phyloP scores from a whole-genome alignment of 2,113 vertebrate species.

The Petrocephalus microphthalmus region DNA sequence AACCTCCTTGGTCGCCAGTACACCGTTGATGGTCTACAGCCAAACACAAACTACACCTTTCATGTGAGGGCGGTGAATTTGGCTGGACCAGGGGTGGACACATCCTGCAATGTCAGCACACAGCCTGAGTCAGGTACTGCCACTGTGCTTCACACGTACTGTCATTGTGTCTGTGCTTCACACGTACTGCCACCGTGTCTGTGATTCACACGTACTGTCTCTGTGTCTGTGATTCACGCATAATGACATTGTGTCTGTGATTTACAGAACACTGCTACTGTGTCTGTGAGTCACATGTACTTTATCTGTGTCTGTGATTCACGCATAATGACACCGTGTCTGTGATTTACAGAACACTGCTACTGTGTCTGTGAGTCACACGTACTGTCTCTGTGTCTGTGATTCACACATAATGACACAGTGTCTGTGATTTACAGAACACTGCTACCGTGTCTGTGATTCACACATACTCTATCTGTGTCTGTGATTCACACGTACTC shows the following conservation, averaged over 20 bases:
- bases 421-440: no score
- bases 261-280: no score
- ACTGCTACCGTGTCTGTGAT: no score
- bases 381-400: no score
- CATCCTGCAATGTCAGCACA: slow-evolving; percentile 69
- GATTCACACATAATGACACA: no score
- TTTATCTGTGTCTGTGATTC: no score
- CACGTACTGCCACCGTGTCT: not conserved
- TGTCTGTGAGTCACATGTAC: no score
- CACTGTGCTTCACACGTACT: not conserved
- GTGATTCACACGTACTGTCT: not conserved
- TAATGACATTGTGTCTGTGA: slow-evolving; percentile 31
- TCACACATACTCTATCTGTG: not conserved
- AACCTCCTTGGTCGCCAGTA: slow-evolving; percentile 41
- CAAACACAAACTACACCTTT: slow-evolving; percentile 69
- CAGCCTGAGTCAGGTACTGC: slow-evolving; percentile 72
- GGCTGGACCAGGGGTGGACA: slow-evolving; percentile 70
- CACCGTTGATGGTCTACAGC: slow-evolving; percentile 63
- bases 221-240: slow-evolving; percentile 26
- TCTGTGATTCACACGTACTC: no score
- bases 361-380: not conserved
- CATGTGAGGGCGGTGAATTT: slow-evolving; percentile 77
- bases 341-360: not conserved
- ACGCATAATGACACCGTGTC: not conserved
- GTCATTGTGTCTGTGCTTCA: not conserved